Evolutionary conservation across 2,113 vertebrate genomes (phyloP).

Genomic region (Orycteropus afer): DNA sequence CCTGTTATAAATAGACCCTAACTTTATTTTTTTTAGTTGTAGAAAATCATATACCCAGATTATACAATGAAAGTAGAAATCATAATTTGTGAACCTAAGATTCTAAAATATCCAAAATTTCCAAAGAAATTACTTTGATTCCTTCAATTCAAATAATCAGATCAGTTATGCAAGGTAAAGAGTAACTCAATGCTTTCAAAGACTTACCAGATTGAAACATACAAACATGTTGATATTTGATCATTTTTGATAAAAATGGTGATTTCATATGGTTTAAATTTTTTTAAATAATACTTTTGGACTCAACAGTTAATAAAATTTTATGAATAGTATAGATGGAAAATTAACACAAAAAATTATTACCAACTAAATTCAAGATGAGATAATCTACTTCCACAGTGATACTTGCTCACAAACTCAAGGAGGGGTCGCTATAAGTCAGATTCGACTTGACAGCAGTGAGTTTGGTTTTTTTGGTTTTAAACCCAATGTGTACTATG

Average conservation of each 20-base stretch:
- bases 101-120: background rate
- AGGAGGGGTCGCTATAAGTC: too few species aligned
- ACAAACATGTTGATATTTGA: background rate
- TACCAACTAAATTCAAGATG: too few species aligned
- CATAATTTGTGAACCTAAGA: background rate
- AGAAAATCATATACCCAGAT: background rate
- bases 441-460: too few species aligned
- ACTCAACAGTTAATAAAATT: background rate
- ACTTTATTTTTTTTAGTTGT: background rate
- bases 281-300: slow-evolving; percentile 17
- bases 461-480: too few species aligned
- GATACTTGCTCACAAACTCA: too few species aligned
- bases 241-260: background rate
- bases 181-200: background rate
- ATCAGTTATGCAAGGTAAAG: background rate
- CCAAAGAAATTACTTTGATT: background rate
- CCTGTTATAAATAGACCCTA: background rate
- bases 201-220: background rate
- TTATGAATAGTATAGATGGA: background rate
- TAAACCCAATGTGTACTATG: background rate
- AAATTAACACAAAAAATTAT: background rate
- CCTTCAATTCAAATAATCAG: slow-evolving; percentile 19
- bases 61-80: slow-evolving; percentile 14
- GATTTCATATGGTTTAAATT: background rate
- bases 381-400: too few species aligned